These are phyloP conservation scores for Syngnathus floridae DNA, from an alignment of 2,113 vertebrate genomes.

Conservation along the genomic window DNA sequence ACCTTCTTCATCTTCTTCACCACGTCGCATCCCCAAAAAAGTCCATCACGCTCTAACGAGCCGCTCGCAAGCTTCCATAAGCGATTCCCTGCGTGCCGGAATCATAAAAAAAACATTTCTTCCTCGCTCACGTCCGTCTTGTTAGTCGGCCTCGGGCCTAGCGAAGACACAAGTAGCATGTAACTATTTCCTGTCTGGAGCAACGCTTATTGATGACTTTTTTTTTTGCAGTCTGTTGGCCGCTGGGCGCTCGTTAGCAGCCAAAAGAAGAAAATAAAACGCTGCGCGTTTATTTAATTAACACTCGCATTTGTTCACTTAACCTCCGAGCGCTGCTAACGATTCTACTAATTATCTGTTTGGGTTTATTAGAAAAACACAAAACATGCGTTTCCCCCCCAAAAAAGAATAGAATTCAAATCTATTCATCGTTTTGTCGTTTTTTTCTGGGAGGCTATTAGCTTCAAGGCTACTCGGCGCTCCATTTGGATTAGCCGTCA, in stretches of 20 bases:
- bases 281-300: neutral
- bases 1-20: neutral
- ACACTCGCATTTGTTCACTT: neutral
- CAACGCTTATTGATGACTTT: neutral
- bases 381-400: too few relatives aligned
- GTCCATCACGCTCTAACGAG: slow-evolving; percentile 1
- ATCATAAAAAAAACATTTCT: neutral
- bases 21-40: neutral
- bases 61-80: neutral
- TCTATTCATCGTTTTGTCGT: too few relatives aligned
- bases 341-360: too few relatives aligned
- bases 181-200: neutral
- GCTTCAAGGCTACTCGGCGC: slow-evolving; percentile 49
- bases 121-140: neutral
- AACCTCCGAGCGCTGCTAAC: neutral
- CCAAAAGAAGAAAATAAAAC: neutral
- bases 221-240: neutral
- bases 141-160: neutral
- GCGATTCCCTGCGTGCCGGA: neutral
- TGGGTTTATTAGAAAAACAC: too few relatives aligned
- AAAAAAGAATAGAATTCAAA: too few relatives aligned
- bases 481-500: slow-evolving; percentile 58
- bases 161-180: neutral
- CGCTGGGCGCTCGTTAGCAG: neutral
- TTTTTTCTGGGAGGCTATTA: slow-evolving; percentile 48